phyloP scores from a whole-genome alignment of 2,888 invertebrate genomes.

The Congeria kusceri region DNA sequence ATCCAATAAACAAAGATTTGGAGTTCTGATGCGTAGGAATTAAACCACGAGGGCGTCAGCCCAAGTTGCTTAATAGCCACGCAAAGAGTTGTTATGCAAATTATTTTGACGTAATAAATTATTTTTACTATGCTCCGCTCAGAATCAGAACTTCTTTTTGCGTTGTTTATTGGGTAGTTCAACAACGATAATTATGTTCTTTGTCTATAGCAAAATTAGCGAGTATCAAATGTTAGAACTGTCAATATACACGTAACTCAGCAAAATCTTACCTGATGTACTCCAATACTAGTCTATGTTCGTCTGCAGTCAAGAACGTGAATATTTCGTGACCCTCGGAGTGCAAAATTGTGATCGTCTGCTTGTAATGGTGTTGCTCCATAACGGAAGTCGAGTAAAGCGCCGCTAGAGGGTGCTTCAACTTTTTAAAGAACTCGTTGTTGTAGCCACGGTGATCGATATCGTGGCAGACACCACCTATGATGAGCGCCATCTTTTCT shows the following conservation, averaged over 20 bases:
- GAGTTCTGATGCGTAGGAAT: too few relatives aligned
- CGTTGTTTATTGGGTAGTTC: too few relatives aligned
- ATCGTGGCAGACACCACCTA: constrained; percentile 77
- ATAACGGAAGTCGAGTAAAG: constrained; percentile 78
- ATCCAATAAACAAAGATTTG: too few relatives aligned
- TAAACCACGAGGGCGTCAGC: too few relatives aligned
- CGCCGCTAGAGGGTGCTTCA: constrained; percentile 75
- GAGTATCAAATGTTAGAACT: too few relatives aligned
- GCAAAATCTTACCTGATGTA: constrained; percentile 54
- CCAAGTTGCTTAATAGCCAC: too few relatives aligned
- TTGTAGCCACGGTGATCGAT: constrained; percentile 79
- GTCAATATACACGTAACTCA: neutral
- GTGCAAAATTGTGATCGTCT: constrained; percentile 75
- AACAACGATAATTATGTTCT: too few relatives aligned
- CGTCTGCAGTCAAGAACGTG: constrained; percentile 60
- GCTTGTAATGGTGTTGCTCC: constrained; percentile 81
- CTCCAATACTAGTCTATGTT: constrained; percentile 71
- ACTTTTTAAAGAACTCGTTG: constrained; percentile 76
- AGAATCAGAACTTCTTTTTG: too few relatives aligned
- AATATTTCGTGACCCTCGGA: constrained; percentile 76
- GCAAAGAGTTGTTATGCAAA: too few relatives aligned
- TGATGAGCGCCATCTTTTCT: constrained; percentile 71
- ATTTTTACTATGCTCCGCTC: too few relatives aligned
- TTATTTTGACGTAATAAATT: too few relatives aligned
- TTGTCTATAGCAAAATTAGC: too few relatives aligned